A percentile compares a stretch with the other conserved stretches of the same genome.
Evolutionary conservation across 2,113 vertebrate genomes (phyloP).

Genomic region (Paralichthys olivaceus): DNA sequence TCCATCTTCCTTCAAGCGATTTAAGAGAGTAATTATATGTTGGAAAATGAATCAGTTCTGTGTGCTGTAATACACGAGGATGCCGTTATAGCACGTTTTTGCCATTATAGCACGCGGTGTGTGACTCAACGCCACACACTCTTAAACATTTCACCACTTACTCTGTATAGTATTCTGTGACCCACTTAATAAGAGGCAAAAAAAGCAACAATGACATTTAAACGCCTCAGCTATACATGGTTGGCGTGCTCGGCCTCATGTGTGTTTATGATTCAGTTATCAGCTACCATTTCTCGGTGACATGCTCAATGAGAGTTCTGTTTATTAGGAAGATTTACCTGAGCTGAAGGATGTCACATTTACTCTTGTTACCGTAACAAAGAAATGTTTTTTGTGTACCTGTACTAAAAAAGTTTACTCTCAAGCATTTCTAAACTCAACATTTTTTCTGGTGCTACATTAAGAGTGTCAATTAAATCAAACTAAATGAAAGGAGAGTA

Average conservation of each 20-base stretch:
- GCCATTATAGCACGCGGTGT: not conserved
- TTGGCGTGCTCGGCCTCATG: not conserved
- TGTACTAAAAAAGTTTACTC: too few relatives aligned
- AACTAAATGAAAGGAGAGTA: too few relatives aligned
- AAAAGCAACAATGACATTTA: constrained; percentile 5
- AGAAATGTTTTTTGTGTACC: too few relatives aligned
- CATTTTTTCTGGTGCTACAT: too few relatives aligned
- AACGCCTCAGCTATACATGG: not conserved
- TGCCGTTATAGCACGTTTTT: not conserved
- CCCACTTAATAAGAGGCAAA: not conserved
- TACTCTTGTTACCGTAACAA: too few relatives aligned
- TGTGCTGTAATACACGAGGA: not conserved
- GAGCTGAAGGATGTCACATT: not conserved
- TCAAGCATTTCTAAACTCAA: too few relatives aligned
- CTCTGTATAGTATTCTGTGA: not conserved
- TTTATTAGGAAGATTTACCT: not conserved
- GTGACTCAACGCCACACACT: constrained; percentile 4
- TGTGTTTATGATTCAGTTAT: not conserved
- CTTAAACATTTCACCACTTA: constrained; percentile 6
- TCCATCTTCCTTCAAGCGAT: not conserved
- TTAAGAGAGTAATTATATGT: constrained; percentile 3
- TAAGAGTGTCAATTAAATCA: too few relatives aligned
- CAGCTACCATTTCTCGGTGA: not conserved
- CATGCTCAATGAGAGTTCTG: not conserved
- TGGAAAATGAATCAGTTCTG: not conserved